A percentile compares a stretch with the other conserved stretches of the same genome.
Conservation (phyloP, 2,113 vertebrate species). For the Tupaia chinensis region DNA sequence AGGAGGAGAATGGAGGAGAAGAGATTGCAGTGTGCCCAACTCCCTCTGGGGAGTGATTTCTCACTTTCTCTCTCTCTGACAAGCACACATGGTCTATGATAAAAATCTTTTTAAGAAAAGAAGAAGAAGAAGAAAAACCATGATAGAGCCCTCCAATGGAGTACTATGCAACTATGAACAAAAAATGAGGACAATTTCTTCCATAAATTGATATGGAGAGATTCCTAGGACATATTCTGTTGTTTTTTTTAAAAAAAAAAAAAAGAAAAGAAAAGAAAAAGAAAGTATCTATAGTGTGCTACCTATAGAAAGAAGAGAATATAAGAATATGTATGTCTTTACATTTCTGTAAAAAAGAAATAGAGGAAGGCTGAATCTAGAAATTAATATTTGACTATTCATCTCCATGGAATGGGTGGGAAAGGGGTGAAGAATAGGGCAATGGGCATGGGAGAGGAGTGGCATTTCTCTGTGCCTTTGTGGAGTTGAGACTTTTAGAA, state of each 20-base stretch:
- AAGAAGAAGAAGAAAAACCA: not conserved
- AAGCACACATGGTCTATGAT: no score
- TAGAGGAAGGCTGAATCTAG: not conserved
- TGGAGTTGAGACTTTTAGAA: constrained; percentile 13
- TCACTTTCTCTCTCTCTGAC: no score
- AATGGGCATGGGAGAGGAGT: not conserved
- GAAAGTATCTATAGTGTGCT: not conserved
- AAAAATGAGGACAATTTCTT: not conserved
- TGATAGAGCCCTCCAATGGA: not conserved
- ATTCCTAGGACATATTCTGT: not conserved
- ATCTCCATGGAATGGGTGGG: not conserved
- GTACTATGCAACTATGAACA: not conserved
- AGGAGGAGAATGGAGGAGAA: no score
- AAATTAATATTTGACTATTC: not conserved
- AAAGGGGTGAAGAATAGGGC: not conserved
- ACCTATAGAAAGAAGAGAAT: not conserved
- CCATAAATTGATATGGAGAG: not conserved
- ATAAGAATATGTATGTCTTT: not conserved
- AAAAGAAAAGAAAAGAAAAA: not conserved
- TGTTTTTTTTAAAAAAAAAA: not conserved
- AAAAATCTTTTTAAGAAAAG: no score
- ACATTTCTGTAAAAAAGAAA: not conserved
- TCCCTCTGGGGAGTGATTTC: no score
- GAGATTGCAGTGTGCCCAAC: no score
- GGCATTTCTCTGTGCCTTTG: not conserved